Percentiles rank a stretch among this genome's conserved stretches.
These are phyloP conservation scores for Charaxes varanes DNA, from an alignment of 1,140 invertebrate species.

Conservation along the genomic window DNA sequence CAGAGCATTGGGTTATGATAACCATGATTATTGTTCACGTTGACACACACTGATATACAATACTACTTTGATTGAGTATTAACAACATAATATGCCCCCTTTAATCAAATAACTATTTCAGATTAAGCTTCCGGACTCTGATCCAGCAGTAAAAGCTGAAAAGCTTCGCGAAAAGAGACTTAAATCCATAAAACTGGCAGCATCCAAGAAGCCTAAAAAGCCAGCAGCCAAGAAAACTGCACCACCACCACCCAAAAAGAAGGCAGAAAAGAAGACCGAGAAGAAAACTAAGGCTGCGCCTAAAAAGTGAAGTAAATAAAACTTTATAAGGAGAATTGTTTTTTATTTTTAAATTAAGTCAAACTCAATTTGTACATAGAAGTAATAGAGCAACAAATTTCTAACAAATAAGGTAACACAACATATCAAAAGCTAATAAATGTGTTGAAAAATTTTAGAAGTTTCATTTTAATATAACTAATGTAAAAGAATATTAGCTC, in stretches of 20 bases:
- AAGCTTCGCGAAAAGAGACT: conserved; percentile 71
- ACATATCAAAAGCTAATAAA: too few relatives aligned
- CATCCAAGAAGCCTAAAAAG: conserved; percentile 73
- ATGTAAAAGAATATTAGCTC: too few relatives aligned
- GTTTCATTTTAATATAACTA: too few relatives aligned
- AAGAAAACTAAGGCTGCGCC: conserved; percentile 24
- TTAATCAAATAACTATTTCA: conserved; percentile 32
- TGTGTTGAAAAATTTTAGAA: too few relatives aligned
- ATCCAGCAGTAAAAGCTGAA: conserved; percentile 71
- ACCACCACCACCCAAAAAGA: conserved; percentile 44
- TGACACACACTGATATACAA: conserved; percentile 57
- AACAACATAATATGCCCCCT: neutral
- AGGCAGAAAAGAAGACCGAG: conserved; percentile 46
- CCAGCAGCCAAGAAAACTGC: conserved; percentile 59
- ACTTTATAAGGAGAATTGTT: conserved; percentile 12
- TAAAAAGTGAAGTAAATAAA: conserved; percentile 31
- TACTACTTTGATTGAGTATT: too few relatives aligned
- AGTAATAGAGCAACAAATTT: too few relatives aligned
- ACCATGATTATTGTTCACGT: conserved; percentile 72
- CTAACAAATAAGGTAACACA: too few relatives aligned
- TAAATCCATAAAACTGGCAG: conserved; percentile 71
- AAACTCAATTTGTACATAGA: too few relatives aligned
- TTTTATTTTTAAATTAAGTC: too few relatives aligned
- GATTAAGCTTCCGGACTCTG: conserved; percentile 71
- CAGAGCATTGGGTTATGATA: conserved; percentile 79